phyloP scores from a whole-genome alignment of 1,140 invertebrate species.

The Cydia pomonella region DNA sequence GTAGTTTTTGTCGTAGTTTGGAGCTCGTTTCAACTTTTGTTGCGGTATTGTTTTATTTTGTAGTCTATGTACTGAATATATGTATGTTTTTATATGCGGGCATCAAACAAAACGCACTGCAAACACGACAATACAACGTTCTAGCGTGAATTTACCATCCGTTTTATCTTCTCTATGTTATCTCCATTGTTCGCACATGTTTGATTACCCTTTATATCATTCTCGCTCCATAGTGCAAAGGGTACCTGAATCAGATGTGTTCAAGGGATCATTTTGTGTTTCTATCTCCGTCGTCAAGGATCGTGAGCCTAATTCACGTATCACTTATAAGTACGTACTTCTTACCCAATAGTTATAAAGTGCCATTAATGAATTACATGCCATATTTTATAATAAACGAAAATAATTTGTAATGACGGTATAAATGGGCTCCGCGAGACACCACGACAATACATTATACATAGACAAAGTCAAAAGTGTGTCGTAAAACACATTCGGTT shows the following conservation, averaged over 20 bases:
- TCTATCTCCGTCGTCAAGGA: neutral
- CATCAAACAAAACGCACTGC: neutral
- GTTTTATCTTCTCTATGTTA: slow-evolving; percentile 11
- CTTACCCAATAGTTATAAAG: too few relatives aligned
- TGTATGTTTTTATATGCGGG: slow-evolving; percentile 10
- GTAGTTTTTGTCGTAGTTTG: slow-evolving; percentile 21
- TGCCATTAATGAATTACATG: neutral
- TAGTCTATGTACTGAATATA: slow-evolving; percentile 10
- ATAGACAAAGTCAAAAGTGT: neutral
- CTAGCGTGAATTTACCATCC: neutral
- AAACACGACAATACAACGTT: slow-evolving; percentile 3
- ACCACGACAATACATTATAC: neutral
- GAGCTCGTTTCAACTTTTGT: slow-evolving; percentile 29
- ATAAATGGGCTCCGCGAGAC: neutral
- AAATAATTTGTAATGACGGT: neutral
- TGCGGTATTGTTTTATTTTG: slow-evolving; percentile 30
- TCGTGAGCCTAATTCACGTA: neutral
- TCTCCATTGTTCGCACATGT: neutral
- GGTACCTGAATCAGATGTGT: neutral
- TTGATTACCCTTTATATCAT: slow-evolving; percentile 8
- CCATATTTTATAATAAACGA: neutral
- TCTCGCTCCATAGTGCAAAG: neutral
- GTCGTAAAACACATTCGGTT: neutral
- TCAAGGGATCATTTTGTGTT: neutral
- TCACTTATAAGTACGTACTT: too few relatives aligned